Base-by-base conservation (phyloP, 2,113 vertebrate species). In the Mandrillus leucophaeus region DNA sequence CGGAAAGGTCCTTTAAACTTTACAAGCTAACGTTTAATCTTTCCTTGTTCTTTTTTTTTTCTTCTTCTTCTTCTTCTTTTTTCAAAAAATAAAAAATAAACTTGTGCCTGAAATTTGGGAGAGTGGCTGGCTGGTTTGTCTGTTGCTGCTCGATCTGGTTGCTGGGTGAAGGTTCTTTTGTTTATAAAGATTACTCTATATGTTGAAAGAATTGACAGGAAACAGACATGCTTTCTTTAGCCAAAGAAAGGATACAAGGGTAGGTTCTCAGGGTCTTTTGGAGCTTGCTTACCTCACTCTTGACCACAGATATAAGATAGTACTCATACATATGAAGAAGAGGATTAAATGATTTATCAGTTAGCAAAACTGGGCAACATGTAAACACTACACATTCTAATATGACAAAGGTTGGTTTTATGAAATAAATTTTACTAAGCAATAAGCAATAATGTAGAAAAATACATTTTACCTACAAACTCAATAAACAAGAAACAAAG, bases 391-490 rank as follows among this genome's bases (percentile, higher is more conserved):
- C 98, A 99, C 98, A 99, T 99, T 99, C 98, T 99, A 98, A 98
- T 98, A 98, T 99, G 98, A 99, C 99, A 99, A 99, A 99, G 99
- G 96, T 98, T 99, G 97, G 98, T 99, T 99, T 99, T 99, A 99
- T 99, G 99, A 99, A 99, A 99, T 98, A 98, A 98, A 98, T 99
- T 99, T 99, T 99, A 99, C 99, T 99, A 98, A 99, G 99, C 99
- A 99, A 98, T 99, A 99, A 99, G 99, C 99, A 99, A 99, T 99
- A 98, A 99, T 99, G 98, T 99, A 99, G 98, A 99, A 99, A 99
- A 99, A 99, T 99, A 99, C 99, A 99, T 99, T 99, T 99, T 99
- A 99, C 98, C 99, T 99, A 98, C 99, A 99, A 99, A 99, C 99
- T 99, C 98, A 99, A 99, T 98, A 98, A 99, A 99, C 98, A 99